Base-by-base conservation (phyloP, 2,888 invertebrate species). In the Noctua pronuba region DNA sequence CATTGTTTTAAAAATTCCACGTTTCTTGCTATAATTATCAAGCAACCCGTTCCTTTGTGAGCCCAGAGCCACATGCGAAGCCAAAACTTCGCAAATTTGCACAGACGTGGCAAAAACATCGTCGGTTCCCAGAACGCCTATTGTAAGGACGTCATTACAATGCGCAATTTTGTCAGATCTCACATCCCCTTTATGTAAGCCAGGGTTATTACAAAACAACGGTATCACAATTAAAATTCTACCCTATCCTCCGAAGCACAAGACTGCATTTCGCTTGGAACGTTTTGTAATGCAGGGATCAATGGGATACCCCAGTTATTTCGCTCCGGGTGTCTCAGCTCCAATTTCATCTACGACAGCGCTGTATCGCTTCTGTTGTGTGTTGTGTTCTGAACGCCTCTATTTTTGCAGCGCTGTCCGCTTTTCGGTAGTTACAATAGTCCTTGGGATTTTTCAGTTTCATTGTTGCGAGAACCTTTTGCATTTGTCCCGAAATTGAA, bases 161-260 rank as follows among this genome's bases (percentile, higher is more conserved):
- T 93, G 94, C 93, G 95, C 96, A 95, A 95, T 95, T 96, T 94
- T 92, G 94, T 93, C 92, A 92, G 94, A 92, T 92, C 94, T 93
- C 91, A 92, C 93, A 94, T 95, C 95, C 96, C 96, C 95, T 95
- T 95, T 96, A 96, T 95, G 95, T 96, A 95, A 94, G 95, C 93
- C 92, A 91, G 90, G 92, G 91, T 92, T 94, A 94, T 92, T 94
- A 94, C 92, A 92, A 95, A 92, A 89, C 87, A 67, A 52, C 24
- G 18, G 0, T 24, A 41, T 16, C 3, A 58, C 86, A 87, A 76
- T 8, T 60, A 0, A 92, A 83, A 88, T 75, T 86, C 46, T 75
- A 85, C 90, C 84, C 74, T 93, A 89, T 58, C 0, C 0, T 2
- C 0, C 6, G 0, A 0, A 0, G 0, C 0, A 0, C 79, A 92